Percentiles rank a stretch among this genome's conserved stretches.
Conservation (phyloP, 1,140 invertebrate species). For the Paralvinella palmiformis region DNA sequence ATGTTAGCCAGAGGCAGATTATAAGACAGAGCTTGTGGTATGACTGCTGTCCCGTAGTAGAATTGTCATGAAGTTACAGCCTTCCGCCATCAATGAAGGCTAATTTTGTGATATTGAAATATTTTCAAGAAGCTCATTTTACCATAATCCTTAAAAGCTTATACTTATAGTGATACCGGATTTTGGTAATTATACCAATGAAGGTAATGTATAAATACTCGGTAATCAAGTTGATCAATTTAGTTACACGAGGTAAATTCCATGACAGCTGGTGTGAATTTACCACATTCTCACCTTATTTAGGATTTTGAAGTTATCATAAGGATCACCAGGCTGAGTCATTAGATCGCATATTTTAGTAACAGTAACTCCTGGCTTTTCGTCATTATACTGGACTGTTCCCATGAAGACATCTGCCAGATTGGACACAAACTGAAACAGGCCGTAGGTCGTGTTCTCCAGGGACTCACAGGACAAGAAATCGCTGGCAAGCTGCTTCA, state of each 20-base stretch:
- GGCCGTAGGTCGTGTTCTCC: constrained; percentile 50
- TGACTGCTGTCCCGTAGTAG: too few species aligned
- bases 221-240: background rate
- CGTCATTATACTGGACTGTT: constrained; percentile 88
- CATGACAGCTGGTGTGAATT: background rate
- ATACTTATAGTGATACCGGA: too few species aligned
- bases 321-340: constrained; percentile 22
- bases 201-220: background rate
- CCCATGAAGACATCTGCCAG: constrained; percentile 67
- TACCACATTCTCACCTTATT: constrained; percentile 16
- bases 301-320: constrained; percentile 24
- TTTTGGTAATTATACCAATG: background rate
- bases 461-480: constrained; percentile 62
- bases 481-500: constrained; percentile 22
- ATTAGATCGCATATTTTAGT: constrained; percentile 25
- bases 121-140: too few species aligned
- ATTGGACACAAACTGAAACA: constrained; percentile 70
- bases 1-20: too few species aligned
- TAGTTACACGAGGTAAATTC: background rate
- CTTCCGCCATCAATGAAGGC: too few species aligned
- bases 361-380: constrained; percentile 53
- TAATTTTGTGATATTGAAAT: too few species aligned
- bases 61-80: too few species aligned
- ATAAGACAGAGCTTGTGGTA: too few species aligned
- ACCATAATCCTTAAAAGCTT: too few species aligned